Evolutionary conservation across 2,888 invertebrate species (phyloP), one percentile per base, ranked within the genome.

Genomic region (Venustoraphidia nigricollis): DNA sequence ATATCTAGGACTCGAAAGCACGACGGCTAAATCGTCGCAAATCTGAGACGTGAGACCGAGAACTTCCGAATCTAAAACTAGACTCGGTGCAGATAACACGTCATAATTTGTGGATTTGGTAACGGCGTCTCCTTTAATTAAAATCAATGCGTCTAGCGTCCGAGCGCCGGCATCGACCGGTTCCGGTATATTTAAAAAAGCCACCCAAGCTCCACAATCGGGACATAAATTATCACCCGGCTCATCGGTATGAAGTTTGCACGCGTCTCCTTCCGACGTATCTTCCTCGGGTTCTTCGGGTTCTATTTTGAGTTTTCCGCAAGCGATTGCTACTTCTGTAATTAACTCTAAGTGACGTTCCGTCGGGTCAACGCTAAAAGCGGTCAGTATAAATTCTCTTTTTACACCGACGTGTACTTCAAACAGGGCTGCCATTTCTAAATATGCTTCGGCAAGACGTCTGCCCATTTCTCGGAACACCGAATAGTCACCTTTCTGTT

Each of bases 311-410:
- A 27, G 27, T 51, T 71, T 68, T 14, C 73, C 73, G 52, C 71
- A 70, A 13, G 64, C 64, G 44, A 66, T 60, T 1, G 76, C 76
- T 51, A 75, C 61, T 34, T 69, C 67, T 55, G 71, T 68, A 44
- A 85, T 75, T 53, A 68, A 65, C 34, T 75, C 72, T 58, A 77
- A 75, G 63, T 77, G 75, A 10, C 65, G 65, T 36, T 69, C 66
- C 8, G 82, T 77, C 4, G 86, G 85, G 58, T 82, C 76, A 45
- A 86, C 67, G 42, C 83, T 83, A 67, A 86, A 87, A 1, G 85
- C 81, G 1, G 86, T 84, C 39, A 86, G 70, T 0, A 79, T 66
- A 59, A 84, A 85, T 66, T 86, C 86, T 55, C 78, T 71, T 44
- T 75, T 73, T 35, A 84, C 71, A 13, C 78, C 73, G 17, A 73